Evolutionary conservation across 2,797 vertebrate species (phyloP), one percentile per base, ranked within the genome.

Genomic region (Lepus oiostolus): DNA sequence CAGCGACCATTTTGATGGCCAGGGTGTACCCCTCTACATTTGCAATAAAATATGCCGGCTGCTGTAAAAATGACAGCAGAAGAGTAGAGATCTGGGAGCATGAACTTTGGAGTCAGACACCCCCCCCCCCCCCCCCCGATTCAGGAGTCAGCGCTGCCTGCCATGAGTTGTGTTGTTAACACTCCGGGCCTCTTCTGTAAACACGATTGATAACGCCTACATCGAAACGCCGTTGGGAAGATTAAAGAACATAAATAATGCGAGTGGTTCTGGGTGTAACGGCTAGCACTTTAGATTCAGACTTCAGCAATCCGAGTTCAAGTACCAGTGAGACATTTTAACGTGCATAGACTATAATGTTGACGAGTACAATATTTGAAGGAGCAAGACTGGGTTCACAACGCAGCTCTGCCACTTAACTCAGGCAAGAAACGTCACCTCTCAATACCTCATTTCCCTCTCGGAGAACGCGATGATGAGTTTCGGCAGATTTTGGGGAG

Each of bases 291-390:
- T 81, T 38, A 58, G 89, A 67, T 72, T 47, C 30, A 79, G 70
- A 71, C 30, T 93, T 76, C 67, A 82, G 89, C n/a, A 70, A 71
- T 30, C 47, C 58, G 84, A 75, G 70, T 93, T 92, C 68, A 79
- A 54, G 58, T 47, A 62, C 35, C 35, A 89, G n/a, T 0, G 17
- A 52, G 42, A 58, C 26, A 21, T 77, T 89, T 72, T 24, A 80
- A 84, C 17, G 38, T 83, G 16, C 38, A 13, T 16, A 74, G 68
- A 91, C 74, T 35, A 7, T 3, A 47, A 21, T 22, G 17, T 75
- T 54, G 89, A 10, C 88, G 86, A 32, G 32, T 67, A 12, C 47
- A 35, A 2, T 35, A 71, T 63, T 79, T 85, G 86, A 60, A 82
- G 47, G 22, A 52, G 62, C 30, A 6, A 52, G 88, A 52, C 35